phyloP scores from a whole-genome alignment of 2,888 invertebrate species.

The Ornithoptera priamus region DNA sequence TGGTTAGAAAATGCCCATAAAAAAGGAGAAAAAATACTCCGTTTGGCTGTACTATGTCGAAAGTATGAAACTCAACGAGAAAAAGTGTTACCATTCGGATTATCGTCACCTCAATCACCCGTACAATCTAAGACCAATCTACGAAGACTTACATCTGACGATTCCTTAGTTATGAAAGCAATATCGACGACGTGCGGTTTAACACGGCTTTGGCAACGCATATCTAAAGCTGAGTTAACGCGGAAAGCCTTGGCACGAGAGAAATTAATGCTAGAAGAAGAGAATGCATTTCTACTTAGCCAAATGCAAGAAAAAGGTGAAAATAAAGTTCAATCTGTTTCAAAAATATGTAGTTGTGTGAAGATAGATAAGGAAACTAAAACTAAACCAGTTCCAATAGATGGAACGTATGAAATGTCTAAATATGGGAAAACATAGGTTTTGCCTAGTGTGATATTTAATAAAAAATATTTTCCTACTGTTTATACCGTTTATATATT shows the following conservation, averaged over 20 bases:
- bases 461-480: neutral
- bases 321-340: slow-evolving; percentile 41
- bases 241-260: slow-evolving; percentile 62
- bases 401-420: slow-evolving; percentile 51
- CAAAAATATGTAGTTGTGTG: slow-evolving; percentile 49
- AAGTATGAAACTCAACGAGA: slow-evolving; percentile 80
- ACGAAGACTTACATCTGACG: slow-evolving; percentile 51
- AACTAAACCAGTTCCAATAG: slow-evolving; percentile 50
- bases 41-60: slow-evolving; percentile 74
- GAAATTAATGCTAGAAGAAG: slow-evolving; percentile 57
- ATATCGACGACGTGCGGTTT: slow-evolving; percentile 59
- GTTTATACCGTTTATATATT: neutral
- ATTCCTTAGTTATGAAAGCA: slow-evolving; percentile 57
- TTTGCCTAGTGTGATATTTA: neutral
- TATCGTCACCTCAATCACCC: slow-evolving; percentile 48
- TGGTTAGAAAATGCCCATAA: slow-evolving; percentile 60
- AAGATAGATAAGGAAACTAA: slow-evolving; percentile 34
- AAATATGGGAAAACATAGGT: slow-evolving; percentile 42
- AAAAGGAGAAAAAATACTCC: slow-evolving; percentile 76
- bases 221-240: slow-evolving; percentile 64
- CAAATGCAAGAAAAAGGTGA: slow-evolving; percentile 47
- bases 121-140: slow-evolving; percentile 44
- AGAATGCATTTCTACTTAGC: slow-evolving; percentile 53
- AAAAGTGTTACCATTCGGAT: slow-evolving; percentile 68
- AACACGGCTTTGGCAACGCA: slow-evolving; percentile 65